Evolutionary conservation across 2,797 vertebrate genomes (phyloP), one percentile per base, ranked within the genome.

Genomic region (Sparidentex hasta): DNA sequence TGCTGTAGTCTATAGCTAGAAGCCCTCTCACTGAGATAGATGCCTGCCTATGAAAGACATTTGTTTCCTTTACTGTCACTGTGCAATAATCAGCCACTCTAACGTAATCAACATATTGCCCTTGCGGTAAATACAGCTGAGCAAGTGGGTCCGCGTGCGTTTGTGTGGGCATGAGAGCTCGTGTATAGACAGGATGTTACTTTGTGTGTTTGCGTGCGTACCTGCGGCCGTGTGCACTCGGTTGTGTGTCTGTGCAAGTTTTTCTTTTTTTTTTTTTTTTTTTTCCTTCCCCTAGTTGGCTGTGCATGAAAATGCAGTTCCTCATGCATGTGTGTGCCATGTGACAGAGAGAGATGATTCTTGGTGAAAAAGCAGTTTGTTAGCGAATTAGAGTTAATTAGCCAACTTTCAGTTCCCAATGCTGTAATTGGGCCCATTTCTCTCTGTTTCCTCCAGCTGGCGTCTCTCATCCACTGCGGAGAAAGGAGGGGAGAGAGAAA

Each of bases 341-440:
- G 90, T 90, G 90, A 94, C 89, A 85, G 89, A 93, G 90, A 94
- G 87, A 93, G 92, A 94, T 92, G 91, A 90, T 93, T 94, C 91
- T 89, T 88, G 88, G 91, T 92, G 88, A 92, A 93, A 93, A 95
- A 93, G 91, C 93, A 92, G 93, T 96, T 95, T 95, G 94, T 95
- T 94, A 94, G 94, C 94, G 90, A 95, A 96, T 96, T 95, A 95
- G 90, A 90, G 90, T 90, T 96, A 96, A 96, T 96, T 96, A 95
- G 93, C 94, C 90, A 94, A 95, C 93, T 95, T 96, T 95, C 82
- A 93, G 93, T 92, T 93, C 94, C 90, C 93, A 93, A 90, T 93
- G 93, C 93, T 92, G 92, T 96, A 96, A 95, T 96, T 95, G 95
- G 94, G 92, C 92, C 90, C 94, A 95, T 95, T 95, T 92, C 93